Conservation (phyloP, 2,797 vertebrate genomes). For the Crocidura indochinensis region DNA sequence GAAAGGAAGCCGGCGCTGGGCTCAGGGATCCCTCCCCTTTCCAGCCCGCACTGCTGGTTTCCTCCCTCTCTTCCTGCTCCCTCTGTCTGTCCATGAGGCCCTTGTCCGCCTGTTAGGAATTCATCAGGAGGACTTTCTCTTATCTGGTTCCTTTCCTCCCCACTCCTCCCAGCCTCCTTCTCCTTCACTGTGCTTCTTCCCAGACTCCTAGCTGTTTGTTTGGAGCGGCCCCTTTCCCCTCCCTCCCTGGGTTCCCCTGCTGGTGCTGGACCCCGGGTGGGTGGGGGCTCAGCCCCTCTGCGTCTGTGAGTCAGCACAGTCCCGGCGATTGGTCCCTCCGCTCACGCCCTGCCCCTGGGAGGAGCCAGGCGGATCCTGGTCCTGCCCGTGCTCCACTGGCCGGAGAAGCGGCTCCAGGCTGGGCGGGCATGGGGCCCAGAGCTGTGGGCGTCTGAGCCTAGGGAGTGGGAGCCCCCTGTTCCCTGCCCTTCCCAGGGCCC, state of each 20-base stretch:
- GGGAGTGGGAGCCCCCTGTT: constrained; percentile 47
- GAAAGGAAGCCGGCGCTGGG: constrained; percentile 78
- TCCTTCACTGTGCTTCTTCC: constrained; percentile 10
- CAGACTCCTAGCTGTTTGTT: constrained; percentile 53
- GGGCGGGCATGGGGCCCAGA: constrained; percentile 81
- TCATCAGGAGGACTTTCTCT: constrained; percentile 39
- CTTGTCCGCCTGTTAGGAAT: constrained; percentile 57
- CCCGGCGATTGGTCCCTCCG: constrained; percentile 76
- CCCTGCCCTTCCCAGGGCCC: constrained; percentile 47
- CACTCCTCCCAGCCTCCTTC: not conserved
- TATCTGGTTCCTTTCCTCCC: constrained; percentile 55
- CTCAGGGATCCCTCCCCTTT: constrained; percentile 58
- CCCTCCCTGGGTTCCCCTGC: not conserved
- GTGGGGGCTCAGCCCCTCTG: constrained; percentile 59
- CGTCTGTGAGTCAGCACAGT: constrained; percentile 91
- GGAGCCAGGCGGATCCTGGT: constrained; percentile 73
- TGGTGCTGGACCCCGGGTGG: not conserved
- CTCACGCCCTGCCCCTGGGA: constrained; percentile 27
- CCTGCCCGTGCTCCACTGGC: constrained; percentile 72
- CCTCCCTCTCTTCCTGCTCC: constrained; percentile 79
- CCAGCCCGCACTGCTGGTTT: constrained; percentile 71
- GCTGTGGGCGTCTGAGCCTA: constrained; percentile 75
- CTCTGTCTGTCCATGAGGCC: constrained; percentile 11
- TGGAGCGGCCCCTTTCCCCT: not conserved
- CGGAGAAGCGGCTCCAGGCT: constrained; percentile 68